Evolutionary conservation across 1,140 invertebrate species (phyloP), one percentile per base, ranked within the genome.

Genomic region (Macrobrachium rosenbergii): DNA sequence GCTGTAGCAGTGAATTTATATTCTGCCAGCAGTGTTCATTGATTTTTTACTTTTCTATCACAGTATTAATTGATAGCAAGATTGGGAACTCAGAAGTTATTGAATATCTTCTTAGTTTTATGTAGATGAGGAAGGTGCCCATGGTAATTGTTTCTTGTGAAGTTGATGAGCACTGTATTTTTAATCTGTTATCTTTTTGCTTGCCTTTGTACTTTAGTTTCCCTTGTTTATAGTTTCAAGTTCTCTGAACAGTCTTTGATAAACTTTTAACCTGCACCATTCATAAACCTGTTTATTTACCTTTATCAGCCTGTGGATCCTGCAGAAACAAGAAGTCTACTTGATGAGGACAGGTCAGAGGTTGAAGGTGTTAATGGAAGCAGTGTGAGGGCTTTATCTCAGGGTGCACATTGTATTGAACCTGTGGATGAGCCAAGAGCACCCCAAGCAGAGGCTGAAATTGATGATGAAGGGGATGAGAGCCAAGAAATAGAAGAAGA

Each of bases 401-500:
- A 81, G 62, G 45, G 45, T 14, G 16, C 62, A 11, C 73, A 43
- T 16, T 43, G 23, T 16, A 11, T 67, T 45, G 83, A 84, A 21
- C 10, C n/a, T 7, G 59, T 64, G 43, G 58, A 72, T 7, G 83
- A 84, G 37, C 37, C 77, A 17, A 63, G 83, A 37, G 83, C 75
- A 23, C 83, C 83, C 21, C 83, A 84, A 60, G 83, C 83, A 12
- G 75, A 84, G 75, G 83, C 75, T 63, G 83, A 84, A 23, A 73
- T 67, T 17, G 83, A 73, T 58, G 83, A 84, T 43, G 73, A n/a
- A 12, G 82, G 73, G n/a, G 83, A 84, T 17, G 83, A 73, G 43
- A 62, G 67, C 60, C 60, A 45, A 5, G 37, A 60, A 43, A 37
- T 37, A 7, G 75, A 69, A 10, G 67, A 83, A 17, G 62, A 67